phyloP scores from a whole-genome alignment of 2,113 vertebrate species.

The Dasyurus viverrinus region DNA sequence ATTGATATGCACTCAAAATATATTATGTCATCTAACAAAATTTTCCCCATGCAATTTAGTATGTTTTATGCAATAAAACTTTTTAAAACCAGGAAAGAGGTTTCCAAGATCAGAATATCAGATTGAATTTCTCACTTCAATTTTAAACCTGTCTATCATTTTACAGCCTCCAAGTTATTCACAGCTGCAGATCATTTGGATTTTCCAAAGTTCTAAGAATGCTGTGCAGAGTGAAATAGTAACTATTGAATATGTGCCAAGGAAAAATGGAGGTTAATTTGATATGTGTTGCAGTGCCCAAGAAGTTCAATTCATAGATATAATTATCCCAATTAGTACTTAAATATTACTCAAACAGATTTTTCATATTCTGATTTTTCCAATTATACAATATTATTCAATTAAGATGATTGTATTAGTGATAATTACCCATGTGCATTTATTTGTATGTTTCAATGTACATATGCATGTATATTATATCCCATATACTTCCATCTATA shows the following conservation, averaged over 20 bases:
- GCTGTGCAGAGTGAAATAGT: not conserved
- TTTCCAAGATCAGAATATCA: not conserved
- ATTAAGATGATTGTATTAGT: not conserved
- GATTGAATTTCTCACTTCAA: slow-evolving; percentile 45
- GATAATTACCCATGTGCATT: not conserved
- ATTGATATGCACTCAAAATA: not conserved
- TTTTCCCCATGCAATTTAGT: slow-evolving; percentile 13
- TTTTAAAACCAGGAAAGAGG: slow-evolving; percentile 22
- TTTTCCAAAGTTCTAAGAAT: slow-evolving; percentile 21
- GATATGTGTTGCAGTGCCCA: not conserved
- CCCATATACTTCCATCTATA: not conserved
- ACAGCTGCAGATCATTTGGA: slow-evolving; percentile 61
- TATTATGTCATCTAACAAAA: not conserved
- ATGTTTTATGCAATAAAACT: slow-evolving; percentile 18
- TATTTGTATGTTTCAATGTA: not conserved
- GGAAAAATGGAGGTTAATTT: slow-evolving; percentile 22
- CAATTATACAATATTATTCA: slow-evolving; percentile 6
- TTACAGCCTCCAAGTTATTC: not conserved
- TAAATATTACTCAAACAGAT: slow-evolving; percentile 29
- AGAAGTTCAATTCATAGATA: slow-evolving; percentile 29
- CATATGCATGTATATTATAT: not conserved
- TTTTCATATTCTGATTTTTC: slow-evolving; percentile 1
- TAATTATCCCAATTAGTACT: not conserved
- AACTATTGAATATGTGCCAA: not conserved
- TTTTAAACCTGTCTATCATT: slow-evolving; percentile 7